Evolutionary conservation across 2,888 invertebrate species (phyloP).

Genomic region (Cylindroiulus punctatus): DNA sequence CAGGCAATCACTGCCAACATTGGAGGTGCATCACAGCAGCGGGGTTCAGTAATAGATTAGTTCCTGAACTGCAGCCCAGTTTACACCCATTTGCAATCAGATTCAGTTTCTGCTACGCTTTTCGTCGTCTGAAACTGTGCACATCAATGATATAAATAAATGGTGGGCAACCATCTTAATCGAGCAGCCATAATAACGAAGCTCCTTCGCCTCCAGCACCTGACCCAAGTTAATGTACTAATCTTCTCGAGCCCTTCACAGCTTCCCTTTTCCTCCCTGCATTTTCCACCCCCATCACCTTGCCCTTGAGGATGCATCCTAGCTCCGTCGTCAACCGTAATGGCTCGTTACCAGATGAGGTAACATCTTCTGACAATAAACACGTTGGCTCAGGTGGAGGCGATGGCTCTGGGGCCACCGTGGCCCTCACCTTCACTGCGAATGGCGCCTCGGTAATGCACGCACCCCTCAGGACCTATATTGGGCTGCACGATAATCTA

Average conservation of each 20-base stretch:
- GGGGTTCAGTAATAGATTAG: too few species aligned
- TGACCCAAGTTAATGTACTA: slow-evolving; percentile 18
- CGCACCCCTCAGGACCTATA: slow-evolving; percentile 51
- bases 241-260: neutral
- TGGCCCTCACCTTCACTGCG: neutral
- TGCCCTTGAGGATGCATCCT: neutral
- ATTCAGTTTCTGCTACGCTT: too few species aligned
- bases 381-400: neutral
- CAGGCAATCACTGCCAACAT: too few species aligned
- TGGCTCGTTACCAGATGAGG: slow-evolving; percentile 11
- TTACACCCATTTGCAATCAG: too few species aligned
- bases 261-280: neutral
- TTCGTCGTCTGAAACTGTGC: too few species aligned
- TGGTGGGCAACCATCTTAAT: too few species aligned
- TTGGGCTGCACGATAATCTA: slow-evolving; percentile 30
- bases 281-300: neutral
- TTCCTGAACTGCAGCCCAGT: too few species aligned
- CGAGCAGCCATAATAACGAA: too few species aligned
- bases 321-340: neutral
- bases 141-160: too few species aligned
- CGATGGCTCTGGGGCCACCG: slow-evolving; percentile 4
- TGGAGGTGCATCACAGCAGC: too few species aligned
- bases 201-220: too few species aligned
- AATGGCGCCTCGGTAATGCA: neutral
- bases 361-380: slow-evolving; percentile 5